These are phyloP conservation scores for Leptothorax acervorum DNA, from an alignment of 2,888 invertebrate species.

Conservation along the genomic window DNA sequence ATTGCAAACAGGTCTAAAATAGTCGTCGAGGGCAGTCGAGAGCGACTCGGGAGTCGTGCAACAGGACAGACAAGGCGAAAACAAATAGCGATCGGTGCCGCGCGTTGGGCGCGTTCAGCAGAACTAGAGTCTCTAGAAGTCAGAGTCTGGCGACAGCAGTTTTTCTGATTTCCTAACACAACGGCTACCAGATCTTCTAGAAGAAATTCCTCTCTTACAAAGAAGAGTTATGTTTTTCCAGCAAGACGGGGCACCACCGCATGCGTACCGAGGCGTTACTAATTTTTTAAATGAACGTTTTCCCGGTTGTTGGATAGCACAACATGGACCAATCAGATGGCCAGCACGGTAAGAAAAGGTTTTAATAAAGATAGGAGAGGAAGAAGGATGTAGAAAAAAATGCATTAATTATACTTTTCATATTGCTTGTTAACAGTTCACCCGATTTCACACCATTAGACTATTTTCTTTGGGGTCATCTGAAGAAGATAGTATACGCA, in stretches of 20 bases:
- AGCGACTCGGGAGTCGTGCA: too few species aligned
- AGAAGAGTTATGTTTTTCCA: not conserved
- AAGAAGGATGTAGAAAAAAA: slow-evolving; percentile 2
- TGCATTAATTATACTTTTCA: not conserved
- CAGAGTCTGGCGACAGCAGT: too few species aligned
- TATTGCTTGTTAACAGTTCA: slow-evolving; percentile 12
- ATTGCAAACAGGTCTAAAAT: too few species aligned
- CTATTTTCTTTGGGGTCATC: slow-evolving; percentile 10
- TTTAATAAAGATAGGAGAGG: not conserved
- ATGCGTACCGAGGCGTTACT: not conserved
- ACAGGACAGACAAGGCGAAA: too few species aligned
- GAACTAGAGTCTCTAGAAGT: too few species aligned
- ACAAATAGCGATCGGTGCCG: too few species aligned
- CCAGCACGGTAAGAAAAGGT: not conserved
- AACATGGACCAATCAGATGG: not conserved
- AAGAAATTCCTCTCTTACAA: not conserved
- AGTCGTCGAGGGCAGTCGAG: too few species aligned
- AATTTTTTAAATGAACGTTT: slow-evolving; percentile 4
- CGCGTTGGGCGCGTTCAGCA: too few species aligned
- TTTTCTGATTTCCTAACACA: not conserved
- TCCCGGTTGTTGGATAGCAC: not conserved
- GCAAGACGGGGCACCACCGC: not conserved
- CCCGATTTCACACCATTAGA: not conserved
- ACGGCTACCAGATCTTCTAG: not conserved
- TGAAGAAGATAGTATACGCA: slow-evolving; percentile 15